phyloP scores from a whole-genome alignment of 2,113 vertebrate species.

The Stigmatopora argus region DNA sequence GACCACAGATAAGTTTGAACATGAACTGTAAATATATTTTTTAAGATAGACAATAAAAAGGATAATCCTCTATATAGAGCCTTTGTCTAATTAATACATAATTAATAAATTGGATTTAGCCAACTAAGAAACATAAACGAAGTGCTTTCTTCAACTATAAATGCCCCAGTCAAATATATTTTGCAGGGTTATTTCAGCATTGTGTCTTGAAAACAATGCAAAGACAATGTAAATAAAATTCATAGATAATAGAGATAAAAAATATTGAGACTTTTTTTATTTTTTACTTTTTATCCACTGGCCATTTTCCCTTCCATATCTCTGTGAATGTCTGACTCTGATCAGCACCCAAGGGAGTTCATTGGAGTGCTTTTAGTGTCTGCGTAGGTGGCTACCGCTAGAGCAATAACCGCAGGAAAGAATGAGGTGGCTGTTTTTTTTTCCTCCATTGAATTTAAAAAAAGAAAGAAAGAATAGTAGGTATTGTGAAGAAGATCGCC shows the following conservation, averaged over 20 bases:
- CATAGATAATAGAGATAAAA: background rate
- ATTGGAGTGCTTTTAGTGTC: constrained; percentile 2
- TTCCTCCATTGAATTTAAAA: background rate
- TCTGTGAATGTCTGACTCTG: background rate
- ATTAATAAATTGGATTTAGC: background rate
- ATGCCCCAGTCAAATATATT: background rate
- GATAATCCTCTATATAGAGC: background rate
- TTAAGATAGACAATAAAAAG: background rate
- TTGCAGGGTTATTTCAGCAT: background rate
- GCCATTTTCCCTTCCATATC: background rate
- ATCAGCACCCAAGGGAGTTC: background rate
- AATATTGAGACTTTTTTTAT: background rate
- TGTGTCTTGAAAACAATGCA: background rate
- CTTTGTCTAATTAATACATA: background rate
- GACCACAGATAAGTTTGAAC: too few relatives aligned
- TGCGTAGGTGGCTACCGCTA: constrained; percentile 12
- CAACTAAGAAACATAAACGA: background rate
- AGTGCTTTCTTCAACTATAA: background rate
- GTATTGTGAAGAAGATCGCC: background rate
- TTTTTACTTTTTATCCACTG: background rate
- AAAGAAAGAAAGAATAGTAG: background rate
- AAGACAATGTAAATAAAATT: background rate
- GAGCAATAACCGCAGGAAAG: constrained; percentile 10
- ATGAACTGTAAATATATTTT: background rate
- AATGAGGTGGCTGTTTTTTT: background rate